Percentiles rank a stretch among this genome's conserved stretches.
Conservation (phyloP, 2,888 invertebrate species). For the Idaea biselata region DNA sequence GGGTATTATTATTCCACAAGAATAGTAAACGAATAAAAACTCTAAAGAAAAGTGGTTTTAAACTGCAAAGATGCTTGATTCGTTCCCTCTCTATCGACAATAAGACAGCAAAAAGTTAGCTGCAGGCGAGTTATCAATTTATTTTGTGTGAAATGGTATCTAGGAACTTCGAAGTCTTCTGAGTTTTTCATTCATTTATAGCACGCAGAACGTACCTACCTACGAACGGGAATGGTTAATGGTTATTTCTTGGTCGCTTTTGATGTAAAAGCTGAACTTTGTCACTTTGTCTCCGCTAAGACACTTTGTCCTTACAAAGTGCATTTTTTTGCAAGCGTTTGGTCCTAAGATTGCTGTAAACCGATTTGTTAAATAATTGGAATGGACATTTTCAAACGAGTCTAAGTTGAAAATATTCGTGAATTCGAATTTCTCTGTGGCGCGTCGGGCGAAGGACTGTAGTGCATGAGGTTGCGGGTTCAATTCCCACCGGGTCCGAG, state of each 20-base stretch:
- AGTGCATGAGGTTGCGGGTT: no score
- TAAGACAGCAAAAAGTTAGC: slow-evolving; percentile 71
- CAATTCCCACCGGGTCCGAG: no score
- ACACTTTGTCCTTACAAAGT: slow-evolving; percentile 45
- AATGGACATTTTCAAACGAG: no score
- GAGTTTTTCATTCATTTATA: slow-evolving; percentile 72
- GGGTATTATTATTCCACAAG: no score
- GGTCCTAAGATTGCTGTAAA: slow-evolving; percentile 43
- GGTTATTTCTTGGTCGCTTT: slow-evolving; percentile 63
- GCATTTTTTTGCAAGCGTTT: slow-evolving; percentile 53
- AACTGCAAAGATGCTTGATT: slow-evolving; percentile 43
- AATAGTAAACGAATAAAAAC: slow-evolving; percentile 1
- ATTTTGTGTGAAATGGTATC: slow-evolving; percentile 39
- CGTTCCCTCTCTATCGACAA: slow-evolving; percentile 53
- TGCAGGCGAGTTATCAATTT: slow-evolving; percentile 69
- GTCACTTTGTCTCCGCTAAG: slow-evolving; percentile 41
- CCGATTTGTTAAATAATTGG: slow-evolving; percentile 45
- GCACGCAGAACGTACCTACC: slow-evolving; percentile 45
- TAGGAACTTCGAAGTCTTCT: slow-evolving; percentile 45
- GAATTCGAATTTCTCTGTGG: no score
- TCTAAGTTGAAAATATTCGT: no score
- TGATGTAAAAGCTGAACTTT: slow-evolving; percentile 59
- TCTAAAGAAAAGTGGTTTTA: slow-evolving; percentile 36
- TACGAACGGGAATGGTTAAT: slow-evolving; percentile 61
- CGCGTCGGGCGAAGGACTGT: no score